phyloP scores from a whole-genome alignment of 2,797 vertebrate species.

The Xyrichtys novacula region DNA sequence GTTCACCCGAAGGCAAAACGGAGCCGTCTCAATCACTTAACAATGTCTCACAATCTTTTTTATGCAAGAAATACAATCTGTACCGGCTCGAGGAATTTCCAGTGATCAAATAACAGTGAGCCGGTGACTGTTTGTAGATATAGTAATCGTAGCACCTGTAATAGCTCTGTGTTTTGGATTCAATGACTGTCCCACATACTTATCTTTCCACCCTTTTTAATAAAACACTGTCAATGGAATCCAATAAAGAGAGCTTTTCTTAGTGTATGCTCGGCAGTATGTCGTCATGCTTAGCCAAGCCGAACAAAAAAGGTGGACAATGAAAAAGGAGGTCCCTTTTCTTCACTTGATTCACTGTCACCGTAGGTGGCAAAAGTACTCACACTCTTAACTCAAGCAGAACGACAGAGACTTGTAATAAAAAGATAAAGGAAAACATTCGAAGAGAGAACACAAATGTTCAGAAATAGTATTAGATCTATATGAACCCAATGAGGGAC shows the following conservation, averaged over 20 bases:
- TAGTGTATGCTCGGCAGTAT: conserved; percentile 51
- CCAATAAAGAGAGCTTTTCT: conserved; percentile 75
- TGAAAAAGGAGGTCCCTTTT: conserved; percentile 8
- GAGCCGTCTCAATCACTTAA: conserved; percentile 69
- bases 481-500: no score
- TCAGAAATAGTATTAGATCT: no score
- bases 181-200: conserved; percentile 73
- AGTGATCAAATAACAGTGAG: conserved; percentile 68
- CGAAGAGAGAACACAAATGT: no score
- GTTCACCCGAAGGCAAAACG: conserved; percentile 67
- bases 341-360: neutral
- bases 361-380: neutral
- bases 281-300: conserved; percentile 38
- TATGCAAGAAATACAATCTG: conserved; percentile 69
- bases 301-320: neutral
- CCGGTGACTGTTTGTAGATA: conserved; percentile 79
- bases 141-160: conserved; percentile 82
- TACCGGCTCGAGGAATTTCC: conserved; percentile 65
- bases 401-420: neutral
- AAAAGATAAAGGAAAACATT: neutral
- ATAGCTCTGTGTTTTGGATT: conserved; percentile 79
- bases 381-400: neutral
- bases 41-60: conserved; percentile 66
- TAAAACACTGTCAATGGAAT: conserved; percentile 81
- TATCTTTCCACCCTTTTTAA: conserved; percentile 84